Conservation (phyloP, 2,888 invertebrate species). For the Eumacrocentrus americanus region DNA sequence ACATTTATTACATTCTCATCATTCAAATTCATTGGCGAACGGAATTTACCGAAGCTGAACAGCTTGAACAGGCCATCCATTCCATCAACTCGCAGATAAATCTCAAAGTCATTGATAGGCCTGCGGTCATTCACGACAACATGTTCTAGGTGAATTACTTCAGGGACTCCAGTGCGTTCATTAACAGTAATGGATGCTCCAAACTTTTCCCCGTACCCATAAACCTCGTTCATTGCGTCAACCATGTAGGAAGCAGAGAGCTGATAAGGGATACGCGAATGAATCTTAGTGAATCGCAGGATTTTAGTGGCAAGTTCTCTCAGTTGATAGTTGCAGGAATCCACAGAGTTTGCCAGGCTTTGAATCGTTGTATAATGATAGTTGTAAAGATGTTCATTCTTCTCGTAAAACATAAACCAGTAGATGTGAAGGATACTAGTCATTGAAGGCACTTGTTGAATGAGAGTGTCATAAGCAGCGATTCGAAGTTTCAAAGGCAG, state of each 20-base stretch:
- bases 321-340: conserved; percentile 57
- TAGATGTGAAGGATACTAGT: conserved; percentile 59
- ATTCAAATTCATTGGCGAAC: conserved; percentile 15
- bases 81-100: conserved; percentile 39
- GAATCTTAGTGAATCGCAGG: conserved; percentile 52
- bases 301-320: conserved; percentile 54
- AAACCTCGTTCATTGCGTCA: conserved; percentile 60
- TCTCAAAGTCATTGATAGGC: conserved; percentile 33
- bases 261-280: conserved; percentile 44
- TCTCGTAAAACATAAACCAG: conserved; percentile 62
- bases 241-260: conserved; percentile 52
- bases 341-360: conserved; percentile 57
- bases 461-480: conserved; percentile 59
- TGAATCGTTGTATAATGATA: conserved; percentile 62
- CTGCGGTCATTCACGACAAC: conserved; percentile 40
- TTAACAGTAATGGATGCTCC: conserved; percentile 43
- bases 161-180: conserved; percentile 39
- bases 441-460: conserved; percentile 54
- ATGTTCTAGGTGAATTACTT: conserved; percentile 45
- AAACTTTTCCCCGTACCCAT: conserved; percentile 58
- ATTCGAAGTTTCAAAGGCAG: conserved; percentile 60
- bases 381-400: conserved; percentile 61
- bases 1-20: conserved; percentile 39
- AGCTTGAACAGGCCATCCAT: conserved; percentile 34
- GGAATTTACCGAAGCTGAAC: neutral